Conservation (phyloP, 2,113 vertebrate genomes). For the Picathartes gymnocephalus region DNA sequence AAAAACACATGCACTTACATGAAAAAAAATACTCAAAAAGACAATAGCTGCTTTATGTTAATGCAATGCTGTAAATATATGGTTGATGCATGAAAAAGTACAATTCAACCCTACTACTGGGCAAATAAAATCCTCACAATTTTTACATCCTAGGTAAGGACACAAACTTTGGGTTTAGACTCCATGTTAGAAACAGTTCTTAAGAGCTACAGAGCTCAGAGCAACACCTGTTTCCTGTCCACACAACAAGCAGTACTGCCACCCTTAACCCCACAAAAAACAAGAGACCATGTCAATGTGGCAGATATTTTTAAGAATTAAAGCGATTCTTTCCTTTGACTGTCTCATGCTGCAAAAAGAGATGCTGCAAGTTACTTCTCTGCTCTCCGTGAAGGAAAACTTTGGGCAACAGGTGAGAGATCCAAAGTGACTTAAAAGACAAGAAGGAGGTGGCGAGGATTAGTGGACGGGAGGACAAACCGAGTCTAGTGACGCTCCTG, state of each 20-base stretch:
- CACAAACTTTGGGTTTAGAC: background rate
- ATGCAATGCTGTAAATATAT: background rate
- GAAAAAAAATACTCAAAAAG: background rate
- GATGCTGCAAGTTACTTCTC: background rate
- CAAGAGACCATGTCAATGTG: accelerated
- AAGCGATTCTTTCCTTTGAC: background rate
- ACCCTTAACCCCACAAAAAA: background rate
- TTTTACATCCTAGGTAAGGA: background rate
- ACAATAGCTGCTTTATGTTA: background rate
- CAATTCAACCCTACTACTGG: background rate
- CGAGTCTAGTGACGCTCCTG: background rate
- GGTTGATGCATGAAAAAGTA: background rate
- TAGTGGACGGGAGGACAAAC: background rate
- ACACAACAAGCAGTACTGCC: background rate
- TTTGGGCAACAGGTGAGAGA: background rate
- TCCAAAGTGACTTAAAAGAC: background rate
- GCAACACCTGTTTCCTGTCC: background rate
- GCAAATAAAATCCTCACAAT: background rate
- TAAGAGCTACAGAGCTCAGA: background rate
- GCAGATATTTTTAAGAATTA: background rate
- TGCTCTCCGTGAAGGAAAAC: background rate
- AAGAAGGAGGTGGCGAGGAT: background rate
- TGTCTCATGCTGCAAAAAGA: accelerated
- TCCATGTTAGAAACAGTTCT: accelerated
- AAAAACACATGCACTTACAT: background rate